Evolutionary conservation across 2,113 vertebrate species (phyloP).

Genomic region (Macaca fascicularis): T2T-MFA8v1.1 NC_088392.1:4524001-4524500

Average conservation of each 20-base stretch:
- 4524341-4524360: background rate
- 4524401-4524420: background rate
- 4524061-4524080: background rate
- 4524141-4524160: no score
- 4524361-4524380: background rate
- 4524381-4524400: background rate
- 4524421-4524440: background rate
- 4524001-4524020: no score
- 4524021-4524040: fast-evolving
- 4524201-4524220: background rate
- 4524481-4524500: background rate
- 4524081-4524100: background rate
- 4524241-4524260: background rate
- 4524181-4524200: background rate
- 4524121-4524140: background rate
- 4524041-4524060: no score
- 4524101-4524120: background rate
- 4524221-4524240: background rate
- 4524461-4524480: background rate
- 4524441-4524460: background rate
- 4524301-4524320: background rate
- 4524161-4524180: background rate
- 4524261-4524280: background rate
- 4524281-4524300: background rate
- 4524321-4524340: background rate